These are phyloP conservation scores for Leuciscus idus DNA, from an alignment of 2,113 vertebrate species.

Conservation along the genomic window DNA sequence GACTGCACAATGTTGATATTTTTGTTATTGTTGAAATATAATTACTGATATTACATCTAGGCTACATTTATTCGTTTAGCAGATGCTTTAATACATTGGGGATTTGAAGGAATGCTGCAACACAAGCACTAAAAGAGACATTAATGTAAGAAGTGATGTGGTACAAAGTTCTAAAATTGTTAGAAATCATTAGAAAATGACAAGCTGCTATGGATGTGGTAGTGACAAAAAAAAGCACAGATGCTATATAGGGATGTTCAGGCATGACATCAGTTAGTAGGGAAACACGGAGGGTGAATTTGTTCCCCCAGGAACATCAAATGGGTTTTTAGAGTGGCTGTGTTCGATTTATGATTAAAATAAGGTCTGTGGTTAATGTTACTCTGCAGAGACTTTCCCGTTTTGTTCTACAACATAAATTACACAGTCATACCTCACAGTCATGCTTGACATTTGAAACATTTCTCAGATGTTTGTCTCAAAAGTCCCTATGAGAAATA, in stretches of 20 bases:
- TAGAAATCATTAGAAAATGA: background rate
- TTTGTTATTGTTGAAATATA: background rate
- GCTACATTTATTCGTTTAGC: conserved; percentile 7
- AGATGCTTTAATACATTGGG: conserved; percentile 4
- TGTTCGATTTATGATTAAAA: conserved; percentile 10
- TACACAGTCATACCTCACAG: background rate
- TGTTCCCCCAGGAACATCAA: background rate
- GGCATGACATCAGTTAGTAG: background rate
- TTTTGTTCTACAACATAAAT: background rate
- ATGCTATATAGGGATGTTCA: background rate
- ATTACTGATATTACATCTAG: background rate
- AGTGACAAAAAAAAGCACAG: background rate
- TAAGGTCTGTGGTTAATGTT: background rate
- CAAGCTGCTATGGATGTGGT: background rate
- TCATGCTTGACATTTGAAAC: background rate
- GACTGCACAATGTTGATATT: background rate
- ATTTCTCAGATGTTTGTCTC: background rate
- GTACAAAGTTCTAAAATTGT: background rate
- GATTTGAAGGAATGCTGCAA: background rate
- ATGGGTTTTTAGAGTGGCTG: background rate
- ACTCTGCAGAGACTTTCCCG: background rate
- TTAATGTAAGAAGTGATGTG: background rate
- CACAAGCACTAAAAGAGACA: background rate
- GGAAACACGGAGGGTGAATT: background rate
- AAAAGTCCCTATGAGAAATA: background rate